Evolutionary conservation across 2,888 invertebrate genomes (phyloP).

Genomic region (Nebria brevicollis): DNA sequence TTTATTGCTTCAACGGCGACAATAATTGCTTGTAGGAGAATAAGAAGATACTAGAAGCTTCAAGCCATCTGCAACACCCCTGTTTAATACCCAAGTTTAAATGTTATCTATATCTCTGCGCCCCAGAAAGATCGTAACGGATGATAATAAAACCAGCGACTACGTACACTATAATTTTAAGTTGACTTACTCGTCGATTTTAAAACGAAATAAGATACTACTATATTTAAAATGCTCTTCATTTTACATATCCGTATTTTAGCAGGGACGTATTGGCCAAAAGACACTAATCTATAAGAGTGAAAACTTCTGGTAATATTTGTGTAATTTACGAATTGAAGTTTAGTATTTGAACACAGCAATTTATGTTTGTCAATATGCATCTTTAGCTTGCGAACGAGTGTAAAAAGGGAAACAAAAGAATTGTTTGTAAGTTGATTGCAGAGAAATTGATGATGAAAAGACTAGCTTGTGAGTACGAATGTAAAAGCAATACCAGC

Average conservation of each 20-base stretch:
- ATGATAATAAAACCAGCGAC: slow-evolving; percentile 36
- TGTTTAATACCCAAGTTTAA: slow-evolving; percentile 37
- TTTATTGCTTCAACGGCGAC: slow-evolving; percentile 15
- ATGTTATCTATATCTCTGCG: slow-evolving; percentile 35
- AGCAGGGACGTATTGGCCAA: neutral
- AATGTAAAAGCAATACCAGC: no score
- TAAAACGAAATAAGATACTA: neutral
- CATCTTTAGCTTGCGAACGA: neutral
- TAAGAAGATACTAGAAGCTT: slow-evolving; percentile 9
- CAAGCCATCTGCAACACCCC: slow-evolving; percentile 25
- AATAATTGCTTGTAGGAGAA: slow-evolving; percentile 35
- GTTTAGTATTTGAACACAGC: no score
- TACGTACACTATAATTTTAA: slow-evolving; percentile 36
- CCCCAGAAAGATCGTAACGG: slow-evolving; percentile 33
- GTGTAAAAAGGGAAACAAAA: neutral
- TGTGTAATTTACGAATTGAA: no score
- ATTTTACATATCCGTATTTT: neutral
- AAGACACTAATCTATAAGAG: no score
- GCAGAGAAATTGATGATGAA: neutral
- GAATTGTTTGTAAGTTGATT: neutral
- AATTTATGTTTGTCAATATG: no score
- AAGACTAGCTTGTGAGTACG: neutral
- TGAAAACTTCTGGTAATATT: no score
- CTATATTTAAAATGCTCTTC: neutral
- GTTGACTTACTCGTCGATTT: slow-evolving; percentile 30